Evolutionary conservation across 2,888 invertebrate genomes (phyloP).

Genomic region (Synergus japonicus): DNA sequence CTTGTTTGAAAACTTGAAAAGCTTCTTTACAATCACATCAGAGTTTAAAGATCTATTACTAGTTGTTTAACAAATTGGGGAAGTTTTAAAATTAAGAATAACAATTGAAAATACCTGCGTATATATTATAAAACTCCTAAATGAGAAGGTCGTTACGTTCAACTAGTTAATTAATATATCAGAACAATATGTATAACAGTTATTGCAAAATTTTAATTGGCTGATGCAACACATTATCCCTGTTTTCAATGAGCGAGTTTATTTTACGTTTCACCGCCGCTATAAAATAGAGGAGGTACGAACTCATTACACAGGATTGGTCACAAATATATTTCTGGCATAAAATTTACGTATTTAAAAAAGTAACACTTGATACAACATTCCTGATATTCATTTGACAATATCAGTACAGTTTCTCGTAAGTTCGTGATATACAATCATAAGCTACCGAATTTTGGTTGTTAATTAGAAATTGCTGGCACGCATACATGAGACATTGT

Average conservation of each 20-base stretch:
- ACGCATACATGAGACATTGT: neutral
- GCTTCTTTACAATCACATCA: neutral
- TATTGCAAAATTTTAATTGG: constrained; percentile 36
- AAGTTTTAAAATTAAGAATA: neutral
- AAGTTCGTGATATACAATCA: too few species aligned
- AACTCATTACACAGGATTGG: constrained; percentile 6
- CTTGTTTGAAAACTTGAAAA: neutral
- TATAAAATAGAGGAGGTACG: neutral
- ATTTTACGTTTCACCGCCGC: neutral
- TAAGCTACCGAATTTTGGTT: neutral
- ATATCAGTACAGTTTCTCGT: neutral
- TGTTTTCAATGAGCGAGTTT: neutral
- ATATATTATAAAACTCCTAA: neutral
- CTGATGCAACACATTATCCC: constrained; percentile 15
- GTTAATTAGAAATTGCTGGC: neutral
- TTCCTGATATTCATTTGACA: neutral
- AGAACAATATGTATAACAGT: neutral
- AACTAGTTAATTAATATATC: constrained; percentile 22
- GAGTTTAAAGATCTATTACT: neutral
- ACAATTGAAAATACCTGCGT: neutral
- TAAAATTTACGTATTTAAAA: neutral
- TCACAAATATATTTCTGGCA: neutral
- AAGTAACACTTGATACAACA: neutral
- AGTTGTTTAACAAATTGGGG: too few species aligned
- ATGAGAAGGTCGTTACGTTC: constrained; percentile 4